Evolutionary conservation across 2,888 invertebrate genomes (phyloP), one percentile per base, ranked within the genome.

Genomic region (Dinocampus coccinellae): DNA sequence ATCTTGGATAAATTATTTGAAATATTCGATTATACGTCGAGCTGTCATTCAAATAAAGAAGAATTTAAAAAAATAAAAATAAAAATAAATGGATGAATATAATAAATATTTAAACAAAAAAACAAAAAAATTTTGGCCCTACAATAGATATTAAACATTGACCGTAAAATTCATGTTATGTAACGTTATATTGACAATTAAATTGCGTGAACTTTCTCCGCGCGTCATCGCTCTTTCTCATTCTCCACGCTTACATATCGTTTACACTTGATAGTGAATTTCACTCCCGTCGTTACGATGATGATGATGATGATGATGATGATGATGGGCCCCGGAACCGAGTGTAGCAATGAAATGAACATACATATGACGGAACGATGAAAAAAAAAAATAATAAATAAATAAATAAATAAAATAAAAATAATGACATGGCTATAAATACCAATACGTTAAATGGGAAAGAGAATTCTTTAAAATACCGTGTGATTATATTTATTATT

Each of bases 101-200:
- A n/a, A n/a, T n/a, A n/a, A n/a, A n/a, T n/a, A n/a, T n/a, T n/a
- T n/a, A n/a, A n/a, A 24, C 10, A 10, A 42, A 55, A 2, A 11
- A 55, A 55, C 9, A 55, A 33, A 52, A 4, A 52, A 61, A n/a
- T n/a, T n/a, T n/a, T 61, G 52, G 60, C 68, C 68, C 68, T 68
- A 60, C 53, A 13, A 58, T 58, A 58, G 20, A 16, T 69, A 73
- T 74, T 69, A 70, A 69, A 63, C 16, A 36, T 69, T 72, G 20
- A 61, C 61, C 29, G 71, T 73, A 76, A 76, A 74, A 76, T 76
- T 72, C 73, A 57, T 52, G 67, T 72, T 72, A 67, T 63, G 67
- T 55, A 68, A 72, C 67, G 52, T 20, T 39, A 39, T 13, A 39
- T 62, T 62, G 67, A 72, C 72, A 67, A 72, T 72, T 67, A 72